Evolutionary conservation across 2,113 vertebrate species (phyloP).

Genomic region (Siniperca knerii): DNA sequence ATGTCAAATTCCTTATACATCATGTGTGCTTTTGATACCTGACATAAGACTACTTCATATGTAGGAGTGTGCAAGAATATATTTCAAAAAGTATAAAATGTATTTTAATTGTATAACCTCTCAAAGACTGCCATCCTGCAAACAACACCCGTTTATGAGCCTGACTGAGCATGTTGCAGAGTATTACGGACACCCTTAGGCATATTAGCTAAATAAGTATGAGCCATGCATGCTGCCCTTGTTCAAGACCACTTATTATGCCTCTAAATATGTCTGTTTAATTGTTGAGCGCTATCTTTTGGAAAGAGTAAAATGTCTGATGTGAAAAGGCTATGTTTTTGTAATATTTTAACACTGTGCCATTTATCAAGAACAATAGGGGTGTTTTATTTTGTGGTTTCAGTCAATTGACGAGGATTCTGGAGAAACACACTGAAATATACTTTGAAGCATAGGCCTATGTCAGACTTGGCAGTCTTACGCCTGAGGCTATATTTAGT

Average conservation of each 20-base stretch:
- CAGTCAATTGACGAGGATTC: not conserved
- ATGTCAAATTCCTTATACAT: not conserved
- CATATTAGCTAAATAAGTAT: constrained; percentile 47
- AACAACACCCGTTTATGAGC: constrained; percentile 42
- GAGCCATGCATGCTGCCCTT: constrained; percentile 12
- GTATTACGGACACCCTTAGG: constrained; percentile 33
- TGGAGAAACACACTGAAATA: constrained; percentile 9
- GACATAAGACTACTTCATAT: not conserved
- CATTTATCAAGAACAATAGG: not conserved
- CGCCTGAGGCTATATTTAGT: constrained; percentile 40
- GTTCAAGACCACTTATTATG: constrained; percentile 2
- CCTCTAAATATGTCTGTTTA: not conserved
- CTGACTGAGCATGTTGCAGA: constrained; percentile 53
- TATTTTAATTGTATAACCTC: not conserved
- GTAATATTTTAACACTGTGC: not conserved
- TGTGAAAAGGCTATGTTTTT: not conserved
- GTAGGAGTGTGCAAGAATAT: not conserved
- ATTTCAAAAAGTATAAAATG: not conserved
- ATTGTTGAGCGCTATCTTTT: not conserved
- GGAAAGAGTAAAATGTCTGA: not conserved
- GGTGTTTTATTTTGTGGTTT: not conserved
- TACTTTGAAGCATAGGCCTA: constrained; percentile 4
- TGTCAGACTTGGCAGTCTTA: not conserved
- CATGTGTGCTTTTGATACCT: not conserved
- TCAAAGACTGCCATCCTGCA: constrained; percentile 15